Evolutionary conservation across 2,113 vertebrate species (phyloP).

Genomic region (Tringa solitaria): DNA sequence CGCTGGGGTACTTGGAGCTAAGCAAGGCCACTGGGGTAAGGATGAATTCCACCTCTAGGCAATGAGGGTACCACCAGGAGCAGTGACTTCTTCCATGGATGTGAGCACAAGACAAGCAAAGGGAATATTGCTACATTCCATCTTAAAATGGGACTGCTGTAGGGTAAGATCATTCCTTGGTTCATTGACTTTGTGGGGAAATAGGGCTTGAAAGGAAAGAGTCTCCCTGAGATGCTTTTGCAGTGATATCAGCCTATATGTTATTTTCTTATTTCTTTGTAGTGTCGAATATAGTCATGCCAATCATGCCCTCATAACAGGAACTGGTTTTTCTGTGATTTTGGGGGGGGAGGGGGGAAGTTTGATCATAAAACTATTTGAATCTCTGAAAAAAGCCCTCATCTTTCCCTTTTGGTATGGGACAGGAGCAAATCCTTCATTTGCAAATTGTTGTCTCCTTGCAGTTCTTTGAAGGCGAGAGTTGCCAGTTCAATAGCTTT

Average conservation of each 20-base stretch:
- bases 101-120: accelerated
- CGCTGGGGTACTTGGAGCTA: neutral
- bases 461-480: slow-evolving; percentile 10
- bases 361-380: neutral
- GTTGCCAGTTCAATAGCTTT: neutral
- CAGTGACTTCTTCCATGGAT: neutral
- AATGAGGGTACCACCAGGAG: neutral
- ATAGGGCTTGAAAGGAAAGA: neutral
- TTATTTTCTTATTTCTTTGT: neutral
- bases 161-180: neutral
- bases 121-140: neutral
- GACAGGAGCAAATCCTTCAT: neutral
- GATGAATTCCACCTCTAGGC: neutral
- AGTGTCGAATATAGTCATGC: neutral
- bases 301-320: neutral
- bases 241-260: neutral
- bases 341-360: neutral
- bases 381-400: neutral
- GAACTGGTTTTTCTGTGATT: neutral
- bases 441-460: slow-evolving; percentile 30
- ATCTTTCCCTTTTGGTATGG: neutral
- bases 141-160: neutral
- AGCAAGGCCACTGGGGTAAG: neutral
- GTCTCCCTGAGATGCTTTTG: neutral
- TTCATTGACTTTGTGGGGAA: neutral